Conservation (phyloP, 2,888 invertebrate species). For the Eupsilia transversa region DNA sequence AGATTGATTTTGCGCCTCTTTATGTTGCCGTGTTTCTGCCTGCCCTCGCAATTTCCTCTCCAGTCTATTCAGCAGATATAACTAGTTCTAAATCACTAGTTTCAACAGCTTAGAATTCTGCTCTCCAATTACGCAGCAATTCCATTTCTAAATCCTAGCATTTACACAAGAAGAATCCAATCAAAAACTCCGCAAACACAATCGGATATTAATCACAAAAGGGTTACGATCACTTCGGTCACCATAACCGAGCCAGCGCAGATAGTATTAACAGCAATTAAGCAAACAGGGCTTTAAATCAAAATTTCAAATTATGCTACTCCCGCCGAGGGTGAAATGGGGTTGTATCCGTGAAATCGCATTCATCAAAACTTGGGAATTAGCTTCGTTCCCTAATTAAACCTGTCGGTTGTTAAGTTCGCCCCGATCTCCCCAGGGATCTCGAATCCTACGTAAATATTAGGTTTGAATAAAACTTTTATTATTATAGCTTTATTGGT, state of each 20-base stretch:
- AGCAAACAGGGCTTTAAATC: constrained; percentile 82
- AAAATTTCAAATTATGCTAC: constrained; percentile 86
- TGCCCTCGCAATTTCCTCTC: not conserved
- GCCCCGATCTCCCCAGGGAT: constrained; percentile 72
- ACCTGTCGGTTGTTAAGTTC: constrained; percentile 86
- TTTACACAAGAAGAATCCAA: constrained; percentile 57
- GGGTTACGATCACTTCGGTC: constrained; percentile 52
- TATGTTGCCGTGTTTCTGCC: not conserved
- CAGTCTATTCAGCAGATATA: not conserved
- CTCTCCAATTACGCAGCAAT: constrained; percentile 42
- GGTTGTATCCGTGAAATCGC: constrained; percentile 86
- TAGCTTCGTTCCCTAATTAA: constrained; percentile 88
- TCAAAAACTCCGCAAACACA: constrained; percentile 54
- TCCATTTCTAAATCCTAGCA: constrained; percentile 18
- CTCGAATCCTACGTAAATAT: constrained; percentile 85
- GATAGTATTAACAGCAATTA: constrained; percentile 81
- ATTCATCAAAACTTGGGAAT: constrained; percentile 90
- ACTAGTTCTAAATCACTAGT: constrained; percentile 8
- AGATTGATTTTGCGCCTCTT: too few relatives aligned
- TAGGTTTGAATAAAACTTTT: constrained; percentile 86
- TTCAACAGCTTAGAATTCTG: not conserved
- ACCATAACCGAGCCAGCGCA: constrained; percentile 60
- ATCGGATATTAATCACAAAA: constrained; percentile 58
- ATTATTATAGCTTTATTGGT: constrained; percentile 82
- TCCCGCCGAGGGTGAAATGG: constrained; percentile 70